A percentile compares a stretch with the other conserved stretches of the same genome.
These are phyloP conservation scores for Microplitis deprimator DNA, from an alignment of 2,888 invertebrate species.

Conservation along the genomic window DNA sequence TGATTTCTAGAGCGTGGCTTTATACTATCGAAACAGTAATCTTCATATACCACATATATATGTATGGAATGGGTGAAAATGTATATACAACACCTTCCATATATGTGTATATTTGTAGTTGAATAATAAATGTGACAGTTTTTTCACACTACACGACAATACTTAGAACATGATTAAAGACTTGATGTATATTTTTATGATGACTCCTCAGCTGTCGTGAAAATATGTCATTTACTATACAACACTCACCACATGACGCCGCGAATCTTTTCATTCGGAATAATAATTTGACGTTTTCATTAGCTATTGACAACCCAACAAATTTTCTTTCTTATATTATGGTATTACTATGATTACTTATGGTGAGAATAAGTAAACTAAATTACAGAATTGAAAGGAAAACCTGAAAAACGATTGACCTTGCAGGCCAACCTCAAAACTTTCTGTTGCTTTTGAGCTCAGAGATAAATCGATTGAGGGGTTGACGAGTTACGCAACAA, in stretches of 20 bases:
- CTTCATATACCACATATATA: constrained; percentile 1
- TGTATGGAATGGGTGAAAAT: not conserved
- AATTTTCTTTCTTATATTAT: not conserved
- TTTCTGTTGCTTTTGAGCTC: too few relatives aligned
- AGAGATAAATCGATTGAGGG: too few relatives aligned
- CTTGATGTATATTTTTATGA: constrained; percentile 25
- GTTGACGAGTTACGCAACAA: too few relatives aligned
- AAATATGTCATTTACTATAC: constrained; percentile 21
- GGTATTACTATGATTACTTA: not conserved
- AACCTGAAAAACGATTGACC: not conserved
- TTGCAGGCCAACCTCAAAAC: too few relatives aligned
- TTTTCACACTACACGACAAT: constrained; percentile 23
- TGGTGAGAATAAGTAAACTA: not conserved
- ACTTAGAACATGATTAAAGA: constrained; percentile 38
- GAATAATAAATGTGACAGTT: constrained; percentile 27
- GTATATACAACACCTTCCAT: not conserved
- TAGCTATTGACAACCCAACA: not conserved
- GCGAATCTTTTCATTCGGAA: not conserved
- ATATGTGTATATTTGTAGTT: not conserved
- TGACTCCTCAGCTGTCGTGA: constrained; percentile 27
- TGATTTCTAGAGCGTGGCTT: constrained; percentile 4
- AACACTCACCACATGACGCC: not conserved
- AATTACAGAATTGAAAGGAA: not conserved
- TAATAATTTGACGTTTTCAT: not conserved
- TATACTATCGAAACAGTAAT: constrained; percentile 6